phyloP scores from a whole-genome alignment of 2,888 invertebrate species.

The Biston betularia region DNA sequence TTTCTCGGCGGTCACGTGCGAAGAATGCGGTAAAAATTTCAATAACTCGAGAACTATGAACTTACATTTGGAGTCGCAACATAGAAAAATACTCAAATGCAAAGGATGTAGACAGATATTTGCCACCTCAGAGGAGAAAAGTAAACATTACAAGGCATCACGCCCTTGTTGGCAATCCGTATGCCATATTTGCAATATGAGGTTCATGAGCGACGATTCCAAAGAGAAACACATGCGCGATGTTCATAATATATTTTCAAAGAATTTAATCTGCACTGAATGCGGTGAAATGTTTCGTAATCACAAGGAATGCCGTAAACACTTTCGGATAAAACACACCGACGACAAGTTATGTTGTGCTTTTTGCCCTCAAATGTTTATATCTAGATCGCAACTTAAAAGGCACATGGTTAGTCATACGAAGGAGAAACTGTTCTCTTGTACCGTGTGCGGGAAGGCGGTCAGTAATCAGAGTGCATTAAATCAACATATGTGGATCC shows the following conservation, averaged over 20 bases:
- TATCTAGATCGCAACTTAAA: conserved; percentile 23
- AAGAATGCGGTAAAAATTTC: conserved; percentile 43
- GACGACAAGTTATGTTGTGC: conserved; percentile 32
- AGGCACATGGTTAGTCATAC: conserved; percentile 39
- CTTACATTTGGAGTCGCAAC: conserved; percentile 31
- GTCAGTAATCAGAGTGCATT: conserved; percentile 30
- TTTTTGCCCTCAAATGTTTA: conserved; percentile 33
- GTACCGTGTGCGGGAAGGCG: conserved; percentile 35
- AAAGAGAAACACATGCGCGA: conserved; percentile 39
- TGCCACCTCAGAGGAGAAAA: conserved; percentile 26
- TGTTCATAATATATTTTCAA: conserved; percentile 46
- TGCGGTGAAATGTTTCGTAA: conserved; percentile 28
- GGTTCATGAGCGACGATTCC: conserved; percentile 30
- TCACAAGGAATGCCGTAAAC: conserved; percentile 28
- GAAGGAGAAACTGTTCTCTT: conserved; percentile 36
- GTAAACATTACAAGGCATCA: conserved; percentile 29
- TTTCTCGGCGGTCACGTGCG: conserved; percentile 47
- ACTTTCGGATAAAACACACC: conserved; percentile 34
- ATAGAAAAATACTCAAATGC: conserved; percentile 36
- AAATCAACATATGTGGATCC: conserved; percentile 54
- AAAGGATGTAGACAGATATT: conserved; percentile 35
- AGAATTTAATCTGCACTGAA: conserved; percentile 29
- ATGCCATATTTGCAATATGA: conserved; percentile 41
- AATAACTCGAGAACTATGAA: conserved; percentile 20
- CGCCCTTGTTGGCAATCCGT: conserved; percentile 30